Base-by-base conservation (phyloP, 2,113 vertebrate species). In the Labeo catla region DNA sequence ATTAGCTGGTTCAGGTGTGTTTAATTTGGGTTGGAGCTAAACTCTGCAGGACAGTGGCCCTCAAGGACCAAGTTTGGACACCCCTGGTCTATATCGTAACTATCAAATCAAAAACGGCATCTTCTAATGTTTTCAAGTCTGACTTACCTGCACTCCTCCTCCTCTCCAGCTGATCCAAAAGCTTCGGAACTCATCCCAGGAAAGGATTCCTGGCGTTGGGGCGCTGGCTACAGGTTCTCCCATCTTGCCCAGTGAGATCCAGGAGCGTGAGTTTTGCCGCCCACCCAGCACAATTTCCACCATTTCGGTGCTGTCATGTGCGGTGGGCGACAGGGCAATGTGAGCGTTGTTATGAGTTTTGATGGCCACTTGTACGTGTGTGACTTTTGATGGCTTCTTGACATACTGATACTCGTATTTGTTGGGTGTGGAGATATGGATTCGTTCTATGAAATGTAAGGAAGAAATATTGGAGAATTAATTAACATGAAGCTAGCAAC, bases 321-420 rank as follows among this genome's bases (percentile, higher is more conserved):
- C 96, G 0, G 95, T 95, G 0, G 96, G 93, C 4, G 97, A 97
- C 90, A 99, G 91, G 83, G 96, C 96, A 39, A 99, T 86, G 59
- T 96, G 96, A 52, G 96, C 97, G 0, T 97, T 95, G 0, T 97
- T 97, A 95, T 99, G 97, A 0, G 96, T 97, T 91, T 98, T 97
- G 84, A 98, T 96, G 0, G 97, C 94, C 34, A 97, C 91, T 63
- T 96, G 95, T 76, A 98, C 96, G 86, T 94, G 94, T 0, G 89
- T 95, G 95, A 97, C 96, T 90, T 90, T 92, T 85, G 93, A 93
- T 0, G 97, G 97, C 81, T 96, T 97, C 93, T 96, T 97, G 90
- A 98, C 90, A 21, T 98, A 98, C 86, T 98, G 97, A 93, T 98
- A 99, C 89, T 99, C 97, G 0, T 98, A 98, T 23, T 98, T 98